Base-by-base conservation (phyloP, 2,797 vertebrate species). In the Gadopsis marmoratus region DNA sequence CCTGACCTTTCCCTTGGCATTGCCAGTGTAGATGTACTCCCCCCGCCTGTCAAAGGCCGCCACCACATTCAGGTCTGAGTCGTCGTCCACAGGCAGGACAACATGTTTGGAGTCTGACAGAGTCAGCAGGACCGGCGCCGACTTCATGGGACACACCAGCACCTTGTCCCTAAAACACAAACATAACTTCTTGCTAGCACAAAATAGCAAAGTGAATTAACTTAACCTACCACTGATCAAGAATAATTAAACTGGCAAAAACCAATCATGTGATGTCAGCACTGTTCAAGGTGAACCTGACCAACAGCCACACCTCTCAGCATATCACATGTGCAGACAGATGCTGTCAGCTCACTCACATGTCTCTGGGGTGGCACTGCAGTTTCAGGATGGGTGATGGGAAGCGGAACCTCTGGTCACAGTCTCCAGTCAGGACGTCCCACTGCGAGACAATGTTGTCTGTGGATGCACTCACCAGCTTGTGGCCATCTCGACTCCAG, bases 391-490 rank as follows among this genome's bases (percentile, higher is more conserved):
- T 99, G 41, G 98, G 98, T 0, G 98, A 99, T 26, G 98, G 98
- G 82, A 99, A 99, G 33, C 97, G 96, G 83, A 99, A 99, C 11
- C 98, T 94, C 95, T 99, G 98, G 93, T 99, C 98, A 0, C 98
- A 99, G 93, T 99, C 98, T 67, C 98, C 98, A 0, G 96, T 97
- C 55, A 99, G 96, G 69, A 99, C 97, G 7, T 99, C 98, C 98
- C 98, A 99, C 89, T 98, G 96, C 0, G 98, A 99, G 50, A 99
- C 98, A 0, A 99, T 99, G 93, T 99, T 99, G 81, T 99, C 98
- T 0, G 98, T 99, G 23, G 98, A 99, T 4, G 98, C 98, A 0
- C 98, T 99, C 71, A 98, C 98, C 69, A 99, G 94, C 62, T 99
- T 99, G 94, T 99, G 98, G 5, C 98, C 98, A 3, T 99, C 98